phyloP scores from a whole-genome alignment of 2,797 vertebrate species.

The Pelobates cultripes region DNA sequence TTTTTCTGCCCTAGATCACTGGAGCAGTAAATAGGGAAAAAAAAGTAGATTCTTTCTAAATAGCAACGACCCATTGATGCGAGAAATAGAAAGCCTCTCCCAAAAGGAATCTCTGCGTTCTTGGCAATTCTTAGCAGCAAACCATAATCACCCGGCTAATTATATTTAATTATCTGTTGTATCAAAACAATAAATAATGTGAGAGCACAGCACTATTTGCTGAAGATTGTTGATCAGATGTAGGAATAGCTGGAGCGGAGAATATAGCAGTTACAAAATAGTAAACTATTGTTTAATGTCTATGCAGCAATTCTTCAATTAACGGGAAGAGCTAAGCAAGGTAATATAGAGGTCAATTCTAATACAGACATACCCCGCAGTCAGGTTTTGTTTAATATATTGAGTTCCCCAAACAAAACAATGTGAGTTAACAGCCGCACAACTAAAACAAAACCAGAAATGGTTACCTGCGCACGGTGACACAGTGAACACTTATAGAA shows the following conservation, averaged over 20 bases:
- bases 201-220: constrained; percentile 60
- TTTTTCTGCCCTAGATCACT: constrained; percentile 67
- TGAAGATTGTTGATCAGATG: constrained; percentile 64
- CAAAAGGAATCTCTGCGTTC: constrained; percentile 68
- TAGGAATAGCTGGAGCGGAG: constrained; percentile 58
- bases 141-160: constrained; percentile 73
- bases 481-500: no score
- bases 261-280: constrained; percentile 52
- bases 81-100: constrained; percentile 76
- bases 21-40: constrained; percentile 76
- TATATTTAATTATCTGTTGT: constrained; percentile 75
- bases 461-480: no score
- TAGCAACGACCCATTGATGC: constrained; percentile 68
- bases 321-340: neutral
- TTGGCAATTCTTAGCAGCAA: constrained; percentile 70
- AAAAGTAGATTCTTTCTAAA: constrained; percentile 64
- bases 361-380: neutral
- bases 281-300: neutral
- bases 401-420: no score
- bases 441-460: no score
- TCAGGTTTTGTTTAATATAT: neutral
- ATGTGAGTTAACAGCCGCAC: no score
- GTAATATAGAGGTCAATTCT: neutral
- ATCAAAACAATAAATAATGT: constrained; percentile 76
- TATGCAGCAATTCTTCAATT: neutral